Conservation (phyloP, 1,140 invertebrate genomes). For the Temnothorax curvispinosus region DNA sequence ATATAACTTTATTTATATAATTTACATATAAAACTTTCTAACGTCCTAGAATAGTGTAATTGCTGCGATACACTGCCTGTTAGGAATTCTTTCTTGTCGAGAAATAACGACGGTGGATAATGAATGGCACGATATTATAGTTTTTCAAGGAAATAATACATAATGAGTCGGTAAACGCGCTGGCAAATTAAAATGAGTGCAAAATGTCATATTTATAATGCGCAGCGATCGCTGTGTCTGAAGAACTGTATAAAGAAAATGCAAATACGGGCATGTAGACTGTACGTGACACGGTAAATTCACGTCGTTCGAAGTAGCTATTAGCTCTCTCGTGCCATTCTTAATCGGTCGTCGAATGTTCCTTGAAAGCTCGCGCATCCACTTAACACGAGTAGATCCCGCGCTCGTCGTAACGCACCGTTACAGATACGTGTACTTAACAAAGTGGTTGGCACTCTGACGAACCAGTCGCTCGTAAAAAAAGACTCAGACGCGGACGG, state of each 20-base stretch:
- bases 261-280: background rate
- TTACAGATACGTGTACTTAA: slow-evolving; percentile 52
- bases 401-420: slow-evolving; percentile 23
- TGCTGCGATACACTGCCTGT: background rate
- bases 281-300: slow-evolving; percentile 3
- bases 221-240: background rate
- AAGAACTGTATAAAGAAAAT: background rate
- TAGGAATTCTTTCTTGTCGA: background rate
- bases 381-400: slow-evolving; percentile 40
- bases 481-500: background rate
- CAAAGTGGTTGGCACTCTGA: slow-evolving; percentile 48
- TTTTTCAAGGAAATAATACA: background rate
- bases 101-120: background rate
- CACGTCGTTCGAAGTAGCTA: background rate
- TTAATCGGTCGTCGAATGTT: slow-evolving; percentile 1
- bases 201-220: background rate
- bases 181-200: background rate
- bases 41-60: background rate
- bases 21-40: background rate
- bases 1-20: background rate
- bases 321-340: slow-evolving; percentile 6
- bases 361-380: slow-evolving; percentile 4
- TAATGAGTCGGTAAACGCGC: background rate
- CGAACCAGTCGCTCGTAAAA: slow-evolving; percentile 41
- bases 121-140: background rate